phyloP scores from a whole-genome alignment of 2,113 vertebrate species.

The Xyliphius kryptos region DNA sequence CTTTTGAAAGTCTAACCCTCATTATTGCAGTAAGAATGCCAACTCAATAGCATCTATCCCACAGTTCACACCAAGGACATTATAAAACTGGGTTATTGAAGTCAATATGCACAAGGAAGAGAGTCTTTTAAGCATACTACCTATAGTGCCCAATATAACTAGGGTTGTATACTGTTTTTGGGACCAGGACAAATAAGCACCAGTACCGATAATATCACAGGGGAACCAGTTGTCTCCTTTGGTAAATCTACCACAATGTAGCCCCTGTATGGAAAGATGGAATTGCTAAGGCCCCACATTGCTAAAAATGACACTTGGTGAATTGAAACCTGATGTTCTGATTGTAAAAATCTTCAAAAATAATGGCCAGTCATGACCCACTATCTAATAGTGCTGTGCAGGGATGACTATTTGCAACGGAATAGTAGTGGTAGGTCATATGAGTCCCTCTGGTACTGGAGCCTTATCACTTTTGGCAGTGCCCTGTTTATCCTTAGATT shows the following conservation, averaged over 20 bases:
- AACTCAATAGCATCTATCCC: conserved; percentile 20
- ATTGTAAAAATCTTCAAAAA: background rate
- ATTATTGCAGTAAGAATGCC: conserved; percentile 32
- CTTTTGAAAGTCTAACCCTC: conserved; percentile 29
- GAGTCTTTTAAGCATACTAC: conserved; percentile 13
- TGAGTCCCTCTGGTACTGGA: background rate
- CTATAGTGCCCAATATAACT: conserved; percentile 16
- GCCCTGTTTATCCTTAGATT: background rate
- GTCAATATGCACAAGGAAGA: background rate
- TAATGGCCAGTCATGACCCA: conserved; percentile 4
- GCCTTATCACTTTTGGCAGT: background rate
- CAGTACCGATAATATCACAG: conserved; percentile 11
- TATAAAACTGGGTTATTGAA: background rate
- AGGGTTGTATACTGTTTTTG: conserved; percentile 5
- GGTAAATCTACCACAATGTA: conserved; percentile 10
- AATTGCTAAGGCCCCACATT: conserved; percentile 31
- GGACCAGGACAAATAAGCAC: conserved; percentile 22
- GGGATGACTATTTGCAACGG: too few relatives aligned
- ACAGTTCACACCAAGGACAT: conserved; percentile 10
- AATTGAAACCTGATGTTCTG: conserved; percentile 17
- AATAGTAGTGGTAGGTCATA: background rate
- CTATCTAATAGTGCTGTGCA: conserved; percentile 11
- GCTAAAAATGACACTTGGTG: conserved; percentile 29
- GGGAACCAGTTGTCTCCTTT: conserved; percentile 15
- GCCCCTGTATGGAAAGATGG: conserved; percentile 28